Evolutionary conservation across 1,140 invertebrate genomes (phyloP).

Genomic region (Trachymyrmex cornetzi): DNA sequence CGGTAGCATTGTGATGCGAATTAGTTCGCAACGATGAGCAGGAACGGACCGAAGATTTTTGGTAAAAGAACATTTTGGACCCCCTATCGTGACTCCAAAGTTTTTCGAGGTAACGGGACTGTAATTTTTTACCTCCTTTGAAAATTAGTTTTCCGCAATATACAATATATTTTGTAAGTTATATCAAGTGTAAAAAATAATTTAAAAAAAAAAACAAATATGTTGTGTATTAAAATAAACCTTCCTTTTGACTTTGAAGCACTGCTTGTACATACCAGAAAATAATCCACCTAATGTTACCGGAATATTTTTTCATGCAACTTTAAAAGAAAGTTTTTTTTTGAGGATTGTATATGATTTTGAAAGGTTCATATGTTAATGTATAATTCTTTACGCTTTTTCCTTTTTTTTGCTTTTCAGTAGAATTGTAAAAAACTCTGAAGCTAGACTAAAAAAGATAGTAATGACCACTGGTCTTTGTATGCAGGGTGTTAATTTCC

Average conservation of each 20-base stretch:
- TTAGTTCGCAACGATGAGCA: slow-evolving; percentile 12
- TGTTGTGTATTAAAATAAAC: slow-evolving; percentile 6
- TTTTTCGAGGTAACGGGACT: background rate
- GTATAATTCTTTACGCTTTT: slow-evolving; percentile 3
- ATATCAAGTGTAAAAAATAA: background rate
- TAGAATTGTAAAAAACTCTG: background rate
- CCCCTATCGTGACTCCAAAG: background rate
- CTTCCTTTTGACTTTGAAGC: slow-evolving; percentile 11
- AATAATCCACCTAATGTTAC: slow-evolving; percentile 10
- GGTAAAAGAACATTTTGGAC: background rate
- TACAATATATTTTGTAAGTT: background rate
- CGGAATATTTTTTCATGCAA: slow-evolving; percentile 30
- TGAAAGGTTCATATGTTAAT: slow-evolving; percentile 30
- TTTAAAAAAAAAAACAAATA: background rate
- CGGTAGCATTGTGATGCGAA: slow-evolving; percentile 33
- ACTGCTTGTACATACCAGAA: background rate
- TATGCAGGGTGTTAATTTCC: slow-evolving; percentile 24
- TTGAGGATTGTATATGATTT: slow-evolving; percentile 1
- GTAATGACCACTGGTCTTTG: background rate
- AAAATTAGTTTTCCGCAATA: slow-evolving; percentile 1
- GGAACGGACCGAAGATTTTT: background rate
- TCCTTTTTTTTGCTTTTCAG: background rate
- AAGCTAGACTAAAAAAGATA: slow-evolving; percentile 19
- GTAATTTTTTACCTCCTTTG: background rate
- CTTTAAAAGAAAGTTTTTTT: slow-evolving; percentile 32